phyloP scores from a whole-genome alignment of 2,797 vertebrate species.

The Mus caroli region DNA sequence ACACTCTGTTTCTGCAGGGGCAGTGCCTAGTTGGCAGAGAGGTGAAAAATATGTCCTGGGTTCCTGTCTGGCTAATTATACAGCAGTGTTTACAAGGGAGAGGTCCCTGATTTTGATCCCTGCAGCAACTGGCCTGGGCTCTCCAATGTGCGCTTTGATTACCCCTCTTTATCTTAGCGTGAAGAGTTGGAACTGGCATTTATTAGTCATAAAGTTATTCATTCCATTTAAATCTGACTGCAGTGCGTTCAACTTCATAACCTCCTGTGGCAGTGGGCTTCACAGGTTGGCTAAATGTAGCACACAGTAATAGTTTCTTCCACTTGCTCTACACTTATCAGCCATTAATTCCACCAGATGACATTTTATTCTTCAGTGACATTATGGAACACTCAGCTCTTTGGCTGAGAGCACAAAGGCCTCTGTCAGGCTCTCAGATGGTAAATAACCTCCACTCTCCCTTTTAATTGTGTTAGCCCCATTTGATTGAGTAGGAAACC shows the following conservation, averaged over 20 bases:
- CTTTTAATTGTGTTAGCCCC: constrained; percentile 57
- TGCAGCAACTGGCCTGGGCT: neutral
- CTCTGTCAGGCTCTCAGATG: constrained; percentile 53
- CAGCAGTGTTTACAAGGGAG: neutral
- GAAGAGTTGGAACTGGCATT: constrained; percentile 46
- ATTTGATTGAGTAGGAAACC: constrained; percentile 54
- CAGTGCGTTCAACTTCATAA: constrained; percentile 5
- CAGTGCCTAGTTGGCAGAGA: neutral
- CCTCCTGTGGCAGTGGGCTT: constrained; percentile 64
- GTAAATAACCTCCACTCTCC: constrained; percentile 69
- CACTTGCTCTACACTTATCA: constrained; percentile 77
- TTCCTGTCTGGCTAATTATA: constrained; percentile 35
- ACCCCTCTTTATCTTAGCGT: constrained; percentile 62
- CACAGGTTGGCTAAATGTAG: constrained; percentile 69
- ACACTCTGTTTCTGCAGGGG: neutral
- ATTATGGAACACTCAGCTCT: constrained; percentile 75
- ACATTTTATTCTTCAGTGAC: constrained; percentile 75
- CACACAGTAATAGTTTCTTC: constrained; percentile 72
- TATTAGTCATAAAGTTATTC: constrained; percentile 65
- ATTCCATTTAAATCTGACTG: constrained; percentile 43
- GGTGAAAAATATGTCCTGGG: neutral
- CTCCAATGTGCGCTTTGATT: constrained; percentile 43
- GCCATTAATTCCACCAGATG: constrained; percentile 75
- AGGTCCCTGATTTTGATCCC: constrained; percentile 21
- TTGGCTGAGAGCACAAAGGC: constrained; percentile 68